Base-by-base conservation (phyloP, 1,140 invertebrate genomes). In the Bacillus rossius region DNA sequence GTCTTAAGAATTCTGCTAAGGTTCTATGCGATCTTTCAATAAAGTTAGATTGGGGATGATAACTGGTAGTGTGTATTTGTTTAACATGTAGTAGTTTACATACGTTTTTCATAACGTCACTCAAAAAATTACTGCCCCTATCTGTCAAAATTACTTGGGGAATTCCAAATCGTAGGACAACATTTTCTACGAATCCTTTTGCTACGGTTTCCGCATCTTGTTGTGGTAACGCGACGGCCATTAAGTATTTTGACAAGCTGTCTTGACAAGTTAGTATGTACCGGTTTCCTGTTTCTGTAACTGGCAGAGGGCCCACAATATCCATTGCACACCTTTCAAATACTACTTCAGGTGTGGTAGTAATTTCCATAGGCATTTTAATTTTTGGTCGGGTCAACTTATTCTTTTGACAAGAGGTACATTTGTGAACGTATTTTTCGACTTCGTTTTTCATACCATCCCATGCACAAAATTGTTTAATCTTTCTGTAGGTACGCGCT, bases 191-290 rank as follows among this genome's bases (percentile, higher is more conserved):
- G 17, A 69, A 65, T 20, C 29, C 48, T 22, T 59, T 51, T 2
- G 65, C 64, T n/a, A 71, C 53, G 13, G 64, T 68, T 47, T 53
- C 41, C n/a, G 68, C 55, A 49, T 65, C 60, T 22, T 66, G 57
- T 60, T 69, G 63, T 0, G 48, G 60, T 22, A 71, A 3, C 3
- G 68, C 43, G 1, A 54, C 23, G 0, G 64, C 64, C 8, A 59
- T 19, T 1, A 53, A 58, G 43, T 62, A 72, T 63, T 71, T 72
- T 0, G 67, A 65, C 16, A 74, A 40, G 19, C 65, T 52, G 53
- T 69, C 67, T 53, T 70, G 67, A 26, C 67, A 45, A 1, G 69
- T 69, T 2, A 73, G 34, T 26, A 72, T 64, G 58, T 61, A 71
- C 57, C 65, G 65, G 52, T 69, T 68, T 8, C 66, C 65, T 2